Percentiles rank a stretch among this genome's conserved stretches.
Conservation (phyloP, 2,797 vertebrate genomes). For the Bradypodion pumilum region DNA sequence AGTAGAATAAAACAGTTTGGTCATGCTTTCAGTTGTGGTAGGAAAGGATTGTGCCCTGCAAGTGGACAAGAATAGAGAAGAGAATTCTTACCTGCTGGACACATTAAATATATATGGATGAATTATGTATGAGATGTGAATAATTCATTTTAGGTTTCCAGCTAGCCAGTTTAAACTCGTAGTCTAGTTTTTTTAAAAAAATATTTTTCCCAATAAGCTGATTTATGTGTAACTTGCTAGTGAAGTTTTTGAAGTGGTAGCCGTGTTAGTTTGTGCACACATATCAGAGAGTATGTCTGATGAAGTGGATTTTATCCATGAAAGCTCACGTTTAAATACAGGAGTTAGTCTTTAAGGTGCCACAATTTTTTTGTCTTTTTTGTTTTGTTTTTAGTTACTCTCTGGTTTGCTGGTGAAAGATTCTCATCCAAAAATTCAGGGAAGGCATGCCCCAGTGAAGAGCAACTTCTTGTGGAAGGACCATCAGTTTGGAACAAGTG, state of each 20-base stretch:
- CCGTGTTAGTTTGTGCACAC: no score
- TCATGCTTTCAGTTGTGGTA: background rate
- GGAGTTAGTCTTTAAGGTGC: no score
- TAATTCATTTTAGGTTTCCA: constrained; percentile 66
- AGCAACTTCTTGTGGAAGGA: background rate
- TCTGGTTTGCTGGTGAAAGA: constrained; percentile 51
- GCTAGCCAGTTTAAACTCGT: constrained; percentile 57
- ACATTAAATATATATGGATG: constrained; percentile 49
- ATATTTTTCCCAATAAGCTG: constrained; percentile 35
- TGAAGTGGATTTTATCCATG: no score
- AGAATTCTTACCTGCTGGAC: constrained; percentile 50
- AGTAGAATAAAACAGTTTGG: background rate
- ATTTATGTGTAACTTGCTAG: background rate
- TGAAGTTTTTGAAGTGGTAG: no score
- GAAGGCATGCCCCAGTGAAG: background rate
- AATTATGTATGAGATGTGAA: constrained; percentile 68
- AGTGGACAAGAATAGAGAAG: constrained; percentile 38
- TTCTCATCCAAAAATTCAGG: constrained; percentile 41
- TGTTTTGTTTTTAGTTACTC: no score
- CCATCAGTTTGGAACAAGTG: constrained; percentile 22
- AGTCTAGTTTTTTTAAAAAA: constrained; percentile 41
- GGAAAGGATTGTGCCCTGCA: constrained; percentile 3
- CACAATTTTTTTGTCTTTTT: no score
- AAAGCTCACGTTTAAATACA: no score
- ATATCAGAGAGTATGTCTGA: no score